phyloP scores from a whole-genome alignment of 1,140 invertebrate species.

The Magallana ariakensis region DNA sequence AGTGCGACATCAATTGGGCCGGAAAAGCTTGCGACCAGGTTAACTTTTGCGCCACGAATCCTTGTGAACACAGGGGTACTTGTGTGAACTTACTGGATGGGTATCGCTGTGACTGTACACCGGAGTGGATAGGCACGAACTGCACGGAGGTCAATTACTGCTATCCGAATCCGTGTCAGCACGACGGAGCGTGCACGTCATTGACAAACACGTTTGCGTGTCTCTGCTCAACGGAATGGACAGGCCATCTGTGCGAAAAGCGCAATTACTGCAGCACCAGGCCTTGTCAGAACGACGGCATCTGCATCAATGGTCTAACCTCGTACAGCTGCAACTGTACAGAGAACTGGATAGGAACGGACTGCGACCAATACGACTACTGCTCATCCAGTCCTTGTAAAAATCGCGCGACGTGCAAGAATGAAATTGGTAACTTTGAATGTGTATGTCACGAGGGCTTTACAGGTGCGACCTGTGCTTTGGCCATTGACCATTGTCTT shows the following conservation, averaged over 20 bases:
- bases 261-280: constrained; percentile 22
- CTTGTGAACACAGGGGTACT: constrained; percentile 44
- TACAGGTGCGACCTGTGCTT: constrained; percentile 39
- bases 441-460: constrained; percentile 52
- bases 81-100: constrained; percentile 42
- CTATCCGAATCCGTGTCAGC: constrained; percentile 18
- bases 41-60: constrained; percentile 43
- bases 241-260: constrained; percentile 43
- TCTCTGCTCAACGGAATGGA: constrained; percentile 19
- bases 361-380: constrained; percentile 40
- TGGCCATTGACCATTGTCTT: constrained; percentile 17
- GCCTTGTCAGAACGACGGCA: constrained; percentile 47
- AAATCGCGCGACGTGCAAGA: constrained; percentile 47
- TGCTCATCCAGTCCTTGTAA: constrained; percentile 47
- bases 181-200: constrained; percentile 4
- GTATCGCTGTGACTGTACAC: constrained; percentile 8
- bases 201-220: not conserved
- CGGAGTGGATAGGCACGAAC: constrained; percentile 5
- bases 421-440: constrained; percentile 45
- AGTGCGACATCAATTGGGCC: not conserved
- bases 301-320: not conserved
- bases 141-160: constrained; percentile 13
- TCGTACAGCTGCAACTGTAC: constrained; percentile 40
- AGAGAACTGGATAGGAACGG: not conserved
- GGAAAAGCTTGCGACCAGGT: constrained; percentile 32